phyloP scores from a whole-genome alignment of 1,140 invertebrate species.

The Stenopsyche tienmushanensis region DNA sequence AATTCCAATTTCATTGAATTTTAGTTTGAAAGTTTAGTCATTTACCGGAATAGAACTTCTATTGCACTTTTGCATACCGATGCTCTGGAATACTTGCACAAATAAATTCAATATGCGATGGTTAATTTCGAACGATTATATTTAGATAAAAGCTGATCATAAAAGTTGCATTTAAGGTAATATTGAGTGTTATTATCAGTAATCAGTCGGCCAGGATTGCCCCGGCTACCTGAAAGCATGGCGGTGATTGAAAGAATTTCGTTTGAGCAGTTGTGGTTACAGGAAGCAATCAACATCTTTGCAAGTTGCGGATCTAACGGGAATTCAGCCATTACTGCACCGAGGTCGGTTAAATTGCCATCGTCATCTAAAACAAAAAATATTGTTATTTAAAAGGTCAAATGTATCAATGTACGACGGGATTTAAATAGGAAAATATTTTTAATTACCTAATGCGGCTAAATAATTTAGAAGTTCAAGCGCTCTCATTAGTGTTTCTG shows the following conservation, averaged over 20 bases:
- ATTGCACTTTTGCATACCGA: no score
- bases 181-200: no score
- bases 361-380: constrained; percentile 76
- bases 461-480: constrained; percentile 97
- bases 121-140: no score
- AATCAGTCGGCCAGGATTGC: constrained; percentile 18
- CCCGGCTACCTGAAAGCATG: constrained; percentile 89
- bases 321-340: constrained; percentile 99
- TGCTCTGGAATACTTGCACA: no score
- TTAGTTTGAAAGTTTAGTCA: no score
- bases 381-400: neutral
- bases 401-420: neutral
- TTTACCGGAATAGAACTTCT: no score
- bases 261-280: constrained; percentile 98
- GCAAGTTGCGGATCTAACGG: constrained; percentile 98
- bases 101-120: no score
- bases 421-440: neutral
- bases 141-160: no score
- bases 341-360: constrained; percentile 91
- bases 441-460: constrained; percentile 69
- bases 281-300: constrained; percentile 97
- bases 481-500: constrained; percentile 99
- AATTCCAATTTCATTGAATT: no score
- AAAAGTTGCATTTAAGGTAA: no score
- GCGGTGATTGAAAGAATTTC: constrained; percentile 98